Conservation (phyloP, 1,140 invertebrate genomes). For the Tetramorium simillimum region DNA sequence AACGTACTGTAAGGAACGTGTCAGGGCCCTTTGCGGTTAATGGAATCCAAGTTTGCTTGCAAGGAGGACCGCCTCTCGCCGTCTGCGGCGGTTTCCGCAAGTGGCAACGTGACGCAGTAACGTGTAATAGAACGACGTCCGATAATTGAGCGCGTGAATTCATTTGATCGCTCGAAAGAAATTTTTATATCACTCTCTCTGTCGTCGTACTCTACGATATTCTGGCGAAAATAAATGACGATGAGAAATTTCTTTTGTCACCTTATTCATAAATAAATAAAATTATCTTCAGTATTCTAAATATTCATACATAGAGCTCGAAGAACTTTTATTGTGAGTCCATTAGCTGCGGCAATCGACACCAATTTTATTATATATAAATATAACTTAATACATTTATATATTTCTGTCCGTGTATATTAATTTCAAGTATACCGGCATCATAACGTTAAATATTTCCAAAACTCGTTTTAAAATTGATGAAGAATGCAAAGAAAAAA, state of each 20-base stretch:
- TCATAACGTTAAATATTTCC: not conserved
- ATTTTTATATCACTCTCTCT: not conserved
- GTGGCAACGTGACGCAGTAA: slow-evolving; percentile 29
- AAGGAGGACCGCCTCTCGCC: slow-evolving; percentile 23
- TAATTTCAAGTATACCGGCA: too few relatives aligned
- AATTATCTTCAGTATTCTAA: not conserved
- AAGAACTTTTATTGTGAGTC: not conserved
- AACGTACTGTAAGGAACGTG: slow-evolving; percentile 44
- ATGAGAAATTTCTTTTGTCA: not conserved
- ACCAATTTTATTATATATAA: slow-evolving; percentile 5
- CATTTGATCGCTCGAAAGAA: not conserved
- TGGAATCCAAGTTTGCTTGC: slow-evolving; percentile 53
- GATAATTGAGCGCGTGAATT: slow-evolving; percentile 44
- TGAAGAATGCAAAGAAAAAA: not conserved
- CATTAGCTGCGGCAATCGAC: not conserved
- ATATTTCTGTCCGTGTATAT: not conserved
- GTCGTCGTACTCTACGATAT: not conserved
- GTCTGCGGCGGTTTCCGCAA: slow-evolving; percentile 17
- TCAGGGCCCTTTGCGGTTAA: slow-evolving; percentile 52
- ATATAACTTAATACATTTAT: not conserved
- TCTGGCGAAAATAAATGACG: not conserved
- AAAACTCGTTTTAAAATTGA: slow-evolving; percentile 9
- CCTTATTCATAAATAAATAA: not conserved
- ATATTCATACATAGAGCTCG: not conserved
- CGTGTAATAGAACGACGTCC: slow-evolving; percentile 31